Percentiles rank a stretch among this genome's conserved stretches.
phyloP scores from a whole-genome alignment of 2,113 vertebrate genomes.

The Cairina moschata region DNA sequence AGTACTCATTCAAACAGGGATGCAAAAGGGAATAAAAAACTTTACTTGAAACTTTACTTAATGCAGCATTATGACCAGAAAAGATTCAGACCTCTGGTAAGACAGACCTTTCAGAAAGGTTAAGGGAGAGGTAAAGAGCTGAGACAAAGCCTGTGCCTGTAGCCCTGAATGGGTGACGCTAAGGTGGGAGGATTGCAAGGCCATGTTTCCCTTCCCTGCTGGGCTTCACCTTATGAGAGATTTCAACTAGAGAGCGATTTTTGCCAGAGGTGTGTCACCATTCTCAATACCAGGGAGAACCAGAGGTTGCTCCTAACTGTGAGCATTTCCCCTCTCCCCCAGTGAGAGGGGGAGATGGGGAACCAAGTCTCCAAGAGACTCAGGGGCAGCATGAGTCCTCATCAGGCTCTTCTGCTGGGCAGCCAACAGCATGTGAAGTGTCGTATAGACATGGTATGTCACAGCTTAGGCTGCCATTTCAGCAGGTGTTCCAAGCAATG shows the following conservation, averaged over 20 bases:
- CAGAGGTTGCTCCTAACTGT: neutral
- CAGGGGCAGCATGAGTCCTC: neutral
- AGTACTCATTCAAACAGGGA: neutral
- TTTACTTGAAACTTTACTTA: neutral
- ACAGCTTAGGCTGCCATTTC: neutral
- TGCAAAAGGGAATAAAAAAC: neutral
- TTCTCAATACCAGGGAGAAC: neutral
- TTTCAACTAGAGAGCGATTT: neutral
- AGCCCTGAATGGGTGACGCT: neutral
- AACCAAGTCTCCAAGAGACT: neutral
- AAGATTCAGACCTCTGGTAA: neutral
- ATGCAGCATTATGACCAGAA: neutral
- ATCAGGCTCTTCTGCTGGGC: neutral
- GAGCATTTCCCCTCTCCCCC: accelerated
- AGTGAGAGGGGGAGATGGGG: neutral
- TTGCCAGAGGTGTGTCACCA: neutral
- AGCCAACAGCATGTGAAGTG: neutral
- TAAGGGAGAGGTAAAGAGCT: neutral
- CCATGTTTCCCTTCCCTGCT: neutral
- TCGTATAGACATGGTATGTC: neutral
- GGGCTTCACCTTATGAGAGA: neutral
- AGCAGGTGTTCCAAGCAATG: neutral
- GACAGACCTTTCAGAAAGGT: neutral
- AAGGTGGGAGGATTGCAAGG: neutral
- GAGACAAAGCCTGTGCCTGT: neutral